Conservation (phyloP, 1,140 invertebrate species). For the Medauroidea extradentata region DNA sequence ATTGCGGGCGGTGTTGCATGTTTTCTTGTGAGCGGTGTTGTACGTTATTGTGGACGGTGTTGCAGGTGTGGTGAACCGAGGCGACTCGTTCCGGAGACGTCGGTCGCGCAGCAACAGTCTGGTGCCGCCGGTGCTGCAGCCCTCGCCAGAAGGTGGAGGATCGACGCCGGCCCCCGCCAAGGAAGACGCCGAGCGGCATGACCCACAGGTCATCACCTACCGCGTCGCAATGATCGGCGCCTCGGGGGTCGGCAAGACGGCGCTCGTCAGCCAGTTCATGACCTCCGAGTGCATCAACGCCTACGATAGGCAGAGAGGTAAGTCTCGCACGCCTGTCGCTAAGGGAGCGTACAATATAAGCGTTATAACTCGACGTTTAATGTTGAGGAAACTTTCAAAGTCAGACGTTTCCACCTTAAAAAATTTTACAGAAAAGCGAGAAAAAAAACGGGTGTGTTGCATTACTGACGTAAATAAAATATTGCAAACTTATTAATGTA, state of each 20-base stretch:
- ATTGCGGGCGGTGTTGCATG: no score
- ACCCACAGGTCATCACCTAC: constrained; percentile 53
- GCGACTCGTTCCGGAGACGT: constrained; percentile 78
- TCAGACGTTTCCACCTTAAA: no score
- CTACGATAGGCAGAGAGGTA: constrained; percentile 75
- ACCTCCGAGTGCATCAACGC: constrained; percentile 93
- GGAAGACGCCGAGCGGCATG: constrained; percentile 37
- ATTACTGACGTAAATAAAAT: no score
- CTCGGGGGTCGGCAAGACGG: constrained; percentile 84
- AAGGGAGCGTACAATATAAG: no score
- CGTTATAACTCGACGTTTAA: no score
- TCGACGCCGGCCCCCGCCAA: constrained; percentile 12
- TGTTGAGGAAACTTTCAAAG: no score
- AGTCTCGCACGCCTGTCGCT: constrained; percentile 24
- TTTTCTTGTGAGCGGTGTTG: no score
- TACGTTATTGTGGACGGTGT: no score
- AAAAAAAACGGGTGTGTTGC: no score
- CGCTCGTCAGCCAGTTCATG: constrained; percentile 87
- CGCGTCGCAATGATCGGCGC: constrained; percentile 79
- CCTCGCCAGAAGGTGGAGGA: constrained; percentile 29
- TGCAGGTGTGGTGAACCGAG: constrained; percentile 81
- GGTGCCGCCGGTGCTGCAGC: constrained; percentile 43
- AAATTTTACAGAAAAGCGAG: no score
- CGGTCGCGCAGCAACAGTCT: constrained; percentile 74
- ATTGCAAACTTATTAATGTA: no score